Evolutionary conservation across 2,797 vertebrate genomes (phyloP), one percentile per base, ranked within the genome.

Genomic region (Sparidentex hasta): DNA sequence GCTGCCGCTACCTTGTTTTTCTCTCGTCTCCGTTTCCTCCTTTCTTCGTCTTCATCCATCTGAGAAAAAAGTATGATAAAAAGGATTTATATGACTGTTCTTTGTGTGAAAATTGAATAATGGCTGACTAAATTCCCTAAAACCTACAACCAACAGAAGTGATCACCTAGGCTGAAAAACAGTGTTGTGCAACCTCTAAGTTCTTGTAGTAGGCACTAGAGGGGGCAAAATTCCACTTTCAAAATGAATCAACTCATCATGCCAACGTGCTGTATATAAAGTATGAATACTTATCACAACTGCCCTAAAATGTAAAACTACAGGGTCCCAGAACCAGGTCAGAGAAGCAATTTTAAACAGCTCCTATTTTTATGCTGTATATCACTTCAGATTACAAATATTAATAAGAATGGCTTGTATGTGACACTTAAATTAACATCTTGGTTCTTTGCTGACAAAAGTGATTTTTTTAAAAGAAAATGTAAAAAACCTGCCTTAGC

Each of bases 1-100:
- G 98, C 98, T 1, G 98, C 98, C 0, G 98, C 98, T 0, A 99
- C 97, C 86, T 99, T 99, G 94, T 99, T 99, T 92, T 98, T 99
- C 92, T 99, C 98, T 74, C 98, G 90, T 82, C 98, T 96, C 76
- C 98, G 95, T 96, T 98, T 98, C 95, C 97, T 96, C 77, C 98
- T 94, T 48, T 98, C 97, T 38, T 97, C 96, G 70, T 99, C 98
- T 92, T 98, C 97, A 0, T 97, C 97, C 93, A 96, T 95, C 97
- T 97, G 94, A 29, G 80, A 71, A 56, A 13, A 71, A 55, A 13
- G n/a, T 41, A 25, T 25, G 21, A 57, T 18, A 64, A 57, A 66
- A 6, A 44, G 11, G 21, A 0, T 9, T 44, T 25, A 11, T 11
- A 47, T 38, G 12, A 48, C 12, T 66, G 8, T 4, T 11, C 23